Base-by-base conservation (phyloP, 2,113 vertebrate species). In the Abramis brama region DNA sequence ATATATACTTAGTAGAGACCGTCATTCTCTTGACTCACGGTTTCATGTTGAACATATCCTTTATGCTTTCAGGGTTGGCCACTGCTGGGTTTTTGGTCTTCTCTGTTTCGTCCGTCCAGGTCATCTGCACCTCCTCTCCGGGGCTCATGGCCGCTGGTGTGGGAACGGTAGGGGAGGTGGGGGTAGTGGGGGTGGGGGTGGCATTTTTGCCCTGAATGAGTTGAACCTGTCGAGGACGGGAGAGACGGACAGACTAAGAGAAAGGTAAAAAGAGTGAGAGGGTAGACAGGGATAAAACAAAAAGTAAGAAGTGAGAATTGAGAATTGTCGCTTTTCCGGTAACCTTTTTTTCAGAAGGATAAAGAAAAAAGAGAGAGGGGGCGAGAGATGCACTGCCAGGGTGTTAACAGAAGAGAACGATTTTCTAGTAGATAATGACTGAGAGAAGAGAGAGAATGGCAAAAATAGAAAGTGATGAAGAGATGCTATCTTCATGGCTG, bases 41-140 rank as follows among this genome's bases (percentile, higher is more conserved):
- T 92, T 98, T 99, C 97, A 99, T 99, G 94, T 92, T 98, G 96
- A 99, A 98, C 90, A 96, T 94, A 90, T 99, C 97, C 93, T 96
- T 98, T 91, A 96, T 95, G 45, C 89, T 94, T 86, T 97, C 97
- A 0, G 95, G 94, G 86, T 95, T 95, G 92, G 94, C 90, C 0
- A 94, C 94, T 59, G 95, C 95, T 88, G 95, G 93, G 89, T 92
- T 95, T 91, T 94, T 97, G 85, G 94, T 95, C 91, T 97, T 98
- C 33, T 90, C 90, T 0, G 83, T 78, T 0, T 87, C 88, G 45
- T 97, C 97, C 0, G 96, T 96, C 97, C 97, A 98, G 90, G 96
- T 97, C 91, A 97, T 96, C 85, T 97, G 97, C 86, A 95, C 93
- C 88, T 96, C 96, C 85, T 96, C 94, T 0, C 95, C 95, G 5